Base-by-base conservation (phyloP, 2,797 vertebrate genomes). In the Limosa lapponica region DNA sequence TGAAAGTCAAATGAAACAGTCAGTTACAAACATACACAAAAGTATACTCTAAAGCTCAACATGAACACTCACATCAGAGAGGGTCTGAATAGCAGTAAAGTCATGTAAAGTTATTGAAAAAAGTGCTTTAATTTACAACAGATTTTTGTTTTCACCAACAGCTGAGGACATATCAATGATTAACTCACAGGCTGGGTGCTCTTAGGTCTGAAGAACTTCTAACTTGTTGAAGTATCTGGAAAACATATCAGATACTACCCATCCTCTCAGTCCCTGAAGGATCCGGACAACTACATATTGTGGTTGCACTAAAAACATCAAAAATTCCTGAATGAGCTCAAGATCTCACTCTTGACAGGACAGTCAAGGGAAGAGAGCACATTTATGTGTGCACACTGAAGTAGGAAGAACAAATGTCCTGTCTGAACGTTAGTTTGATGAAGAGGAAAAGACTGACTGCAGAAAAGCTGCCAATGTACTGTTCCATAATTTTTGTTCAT, bases 101-200 rank as follows among this genome's bases (percentile, higher is more conserved):
- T 84, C 90, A 95, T 17, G 27, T 94, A 92, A 95, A 85, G 23
- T 43, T 92, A 64, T 59, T 22, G 43, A 54, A 84, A 89, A 93
- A 80, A 74, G 25, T 46, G 13, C 59, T 94, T 90, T 95, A 93
- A 95, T 95, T 91, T 96, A 49, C 74, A 95, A 87, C 86, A 97
- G 95, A 89, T 89, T 93, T 96, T 92, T 95, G 59, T 93, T 92
- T 96, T 94, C 62, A 89, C 59, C 44, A 89, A 39, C 93, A 89
- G 74, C 84, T 87, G 64, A 93, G 41, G 86, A 90, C 78, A 85
- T 70, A 93, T 77, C 43, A 59, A 74, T 92, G 94, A 78, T 85
- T 92, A 93, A 87, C 74, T 90, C 90, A 55, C 41, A 75, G 51
- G n/a, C n/a, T 82, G 71, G 74, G 55, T 92, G 74, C 83, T 94